Base-by-base conservation (phyloP, 2,113 vertebrate species). In the Oreochromis niloticus region DNA sequence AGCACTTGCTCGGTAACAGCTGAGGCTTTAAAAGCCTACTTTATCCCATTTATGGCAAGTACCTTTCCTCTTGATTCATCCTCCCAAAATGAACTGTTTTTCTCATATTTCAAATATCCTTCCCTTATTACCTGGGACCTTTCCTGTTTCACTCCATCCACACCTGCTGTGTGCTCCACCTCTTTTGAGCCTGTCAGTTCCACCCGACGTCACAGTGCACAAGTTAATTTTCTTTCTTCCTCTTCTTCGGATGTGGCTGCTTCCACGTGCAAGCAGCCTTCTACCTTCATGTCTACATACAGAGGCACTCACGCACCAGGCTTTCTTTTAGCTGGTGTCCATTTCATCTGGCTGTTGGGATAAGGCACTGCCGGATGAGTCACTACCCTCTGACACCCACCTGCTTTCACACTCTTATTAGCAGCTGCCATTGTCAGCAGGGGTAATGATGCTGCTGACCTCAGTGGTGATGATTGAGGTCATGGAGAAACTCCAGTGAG, bases 21-120 rank as follows among this genome's bases (percentile, higher is more conserved):
- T 85, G 87, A 89, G 78, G 59, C 71, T 30, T 93, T 88, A 66
- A 89, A 89, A 88, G 71, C 87, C 68, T 80, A 63, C 89, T 93
- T 92, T 82, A 87, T 89, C 56, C 41, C 48, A 66, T 93, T 85
- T 88, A 82, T 86, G 63, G 43, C 86, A 92, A 80, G 93, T 90
- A 92, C 71, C 11, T 91, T 82, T 24, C 79, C 17, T 90, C 81
- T 91, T 91, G 93, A 93, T 85, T 94, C 92, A 89, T 90, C 46
- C 56, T 48, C 36, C 56, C 73, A 86, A 85, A 63, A 81, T 85
- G 43, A 86, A 81, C 85, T 84, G 88, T 85, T 61, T 84, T 88
- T 91, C 66, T 83, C 39, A 83, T 55, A 4, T 34, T 54, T 81
- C 82, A 81, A 82, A 86, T 87, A 66, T 13, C 56, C 75, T 59